These are phyloP conservation scores for Drosophila leontia DNA, from an alignment of 1,140 invertebrate species.

Conservation along the genomic window DNA sequence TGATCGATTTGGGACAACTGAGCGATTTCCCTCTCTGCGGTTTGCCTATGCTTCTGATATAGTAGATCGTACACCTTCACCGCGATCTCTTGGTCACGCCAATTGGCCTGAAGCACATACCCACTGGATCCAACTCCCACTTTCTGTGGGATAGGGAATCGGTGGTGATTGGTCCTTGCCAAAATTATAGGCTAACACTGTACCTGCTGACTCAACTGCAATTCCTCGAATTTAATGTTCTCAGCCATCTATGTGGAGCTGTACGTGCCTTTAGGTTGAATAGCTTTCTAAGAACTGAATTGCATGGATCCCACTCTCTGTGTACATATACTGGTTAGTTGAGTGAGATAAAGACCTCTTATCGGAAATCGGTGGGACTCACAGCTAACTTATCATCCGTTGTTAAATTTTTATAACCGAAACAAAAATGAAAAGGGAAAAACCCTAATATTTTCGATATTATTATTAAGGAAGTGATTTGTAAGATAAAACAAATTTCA, in stretches of 20 bases:
- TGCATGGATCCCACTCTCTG: background rate
- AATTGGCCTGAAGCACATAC: conserved; percentile 6
- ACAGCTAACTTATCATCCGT: background rate
- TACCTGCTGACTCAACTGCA: conserved; percentile 15
- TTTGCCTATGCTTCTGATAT: background rate
- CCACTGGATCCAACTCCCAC: conserved; percentile 11
- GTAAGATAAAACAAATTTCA: background rate
- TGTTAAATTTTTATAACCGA: background rate
- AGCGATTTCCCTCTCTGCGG: conserved; percentile 19
- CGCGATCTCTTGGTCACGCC: conserved; percentile 9
- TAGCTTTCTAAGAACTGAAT: conserved; percentile 4
- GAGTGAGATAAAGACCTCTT: conserved; percentile 23
- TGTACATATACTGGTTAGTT: background rate
- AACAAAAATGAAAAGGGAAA: background rate
- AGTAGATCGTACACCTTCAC: conserved; percentile 9
- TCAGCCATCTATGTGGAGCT: conserved; percentile 5
- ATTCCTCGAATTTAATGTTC: conserved; percentile 8
- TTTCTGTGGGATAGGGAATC: background rate
- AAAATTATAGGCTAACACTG: background rate
- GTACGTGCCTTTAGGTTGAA: background rate
- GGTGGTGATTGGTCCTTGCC: background rate
- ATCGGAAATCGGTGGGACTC: conserved; percentile 8
- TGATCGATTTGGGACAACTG: conserved; percentile 9
- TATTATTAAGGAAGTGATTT: background rate
- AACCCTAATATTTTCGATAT: background rate